Evolutionary conservation across 2,888 invertebrate genomes (phyloP).

Genomic region (Congeria kusceri): DNA sequence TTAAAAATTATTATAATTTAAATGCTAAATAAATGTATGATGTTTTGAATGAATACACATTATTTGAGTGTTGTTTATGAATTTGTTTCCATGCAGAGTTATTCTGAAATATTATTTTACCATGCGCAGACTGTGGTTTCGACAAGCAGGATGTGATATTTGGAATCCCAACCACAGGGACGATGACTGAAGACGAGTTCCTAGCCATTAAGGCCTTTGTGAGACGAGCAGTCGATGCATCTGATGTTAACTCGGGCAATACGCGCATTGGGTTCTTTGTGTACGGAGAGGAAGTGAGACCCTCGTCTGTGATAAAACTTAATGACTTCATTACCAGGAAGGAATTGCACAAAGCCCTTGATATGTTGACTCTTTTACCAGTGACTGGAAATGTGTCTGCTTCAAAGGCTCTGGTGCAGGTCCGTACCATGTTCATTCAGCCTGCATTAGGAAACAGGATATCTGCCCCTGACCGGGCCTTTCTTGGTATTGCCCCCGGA

Average conservation of each 20-base stretch:
- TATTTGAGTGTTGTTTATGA: too few relatives aligned
- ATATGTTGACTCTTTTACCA: background rate
- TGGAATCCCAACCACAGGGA: background rate
- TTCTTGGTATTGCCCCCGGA: background rate
- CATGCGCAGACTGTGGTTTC: conserved; percentile 4
- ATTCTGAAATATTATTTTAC: too few relatives aligned
- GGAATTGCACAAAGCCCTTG: background rate
- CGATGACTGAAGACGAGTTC: background rate
- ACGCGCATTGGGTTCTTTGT: background rate
- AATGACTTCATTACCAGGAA: background rate
- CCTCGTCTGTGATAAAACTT: background rate
- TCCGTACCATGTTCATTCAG: background rate
- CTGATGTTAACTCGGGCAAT: background rate
- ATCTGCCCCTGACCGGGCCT: background rate
- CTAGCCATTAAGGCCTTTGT: background rate
- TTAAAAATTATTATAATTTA: too few relatives aligned
- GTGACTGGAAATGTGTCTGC: background rate
- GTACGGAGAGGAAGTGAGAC: background rate
- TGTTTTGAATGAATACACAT: too few relatives aligned
- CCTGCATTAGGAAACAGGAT: background rate
- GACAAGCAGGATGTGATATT: background rate
- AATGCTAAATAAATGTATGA: too few relatives aligned
- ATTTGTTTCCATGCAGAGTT: too few relatives aligned
- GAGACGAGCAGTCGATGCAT: background rate
- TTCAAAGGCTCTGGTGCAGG: background rate